A percentile compares a stretch with the other conserved stretches of the same genome.
These are phyloP conservation scores for Fissipunctia ypsillon DNA, from an alignment of 2,888 invertebrate species.

Conservation along the genomic window DNA sequence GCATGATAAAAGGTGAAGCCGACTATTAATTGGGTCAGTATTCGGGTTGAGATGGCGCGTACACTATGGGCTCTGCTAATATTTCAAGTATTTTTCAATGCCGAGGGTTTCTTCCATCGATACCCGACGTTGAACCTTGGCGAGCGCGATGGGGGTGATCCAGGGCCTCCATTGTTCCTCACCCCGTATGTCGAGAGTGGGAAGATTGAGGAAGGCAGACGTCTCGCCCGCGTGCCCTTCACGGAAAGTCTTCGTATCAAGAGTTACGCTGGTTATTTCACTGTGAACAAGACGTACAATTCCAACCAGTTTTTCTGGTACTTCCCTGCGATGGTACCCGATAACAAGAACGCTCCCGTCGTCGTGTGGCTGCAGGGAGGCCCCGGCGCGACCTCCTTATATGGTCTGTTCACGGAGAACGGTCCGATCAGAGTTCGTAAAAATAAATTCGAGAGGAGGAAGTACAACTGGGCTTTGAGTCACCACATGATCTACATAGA, in stretches of 20 bases:
- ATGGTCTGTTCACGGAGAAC: constrained; percentile 95
- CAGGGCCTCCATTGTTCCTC: constrained; percentile 92
- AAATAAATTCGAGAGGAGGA: constrained; percentile 89
- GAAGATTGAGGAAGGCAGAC: constrained; percentile 92
- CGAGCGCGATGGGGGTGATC: constrained; percentile 78
- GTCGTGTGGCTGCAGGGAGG: constrained; percentile 97
- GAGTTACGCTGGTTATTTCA: constrained; percentile 95
- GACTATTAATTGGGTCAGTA: constrained; percentile 35
- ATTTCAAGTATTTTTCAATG: constrained; percentile 71
- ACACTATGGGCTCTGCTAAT: constrained; percentile 68
- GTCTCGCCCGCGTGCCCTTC: constrained; percentile 89
- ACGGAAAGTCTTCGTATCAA: constrained; percentile 91
- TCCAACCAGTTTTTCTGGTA: constrained; percentile 98
- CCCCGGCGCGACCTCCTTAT: constrained; percentile 95
- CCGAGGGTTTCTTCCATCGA: constrained; percentile 77
- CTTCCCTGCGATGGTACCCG: constrained; percentile 93
- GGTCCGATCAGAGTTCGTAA: constrained; percentile 91
- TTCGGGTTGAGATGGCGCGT: constrained; percentile 72
- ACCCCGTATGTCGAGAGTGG: constrained; percentile 94
- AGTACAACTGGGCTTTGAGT: constrained; percentile 94
- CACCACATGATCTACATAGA: constrained; percentile 97
- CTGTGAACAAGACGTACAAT: constrained; percentile 94
- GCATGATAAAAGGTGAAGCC: constrained; percentile 57
- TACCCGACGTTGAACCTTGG: constrained; percentile 82
- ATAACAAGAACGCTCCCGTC: constrained; percentile 92